phyloP scores from a whole-genome alignment of 2,113 vertebrate species.

The Microtus richardsoni region DNA sequence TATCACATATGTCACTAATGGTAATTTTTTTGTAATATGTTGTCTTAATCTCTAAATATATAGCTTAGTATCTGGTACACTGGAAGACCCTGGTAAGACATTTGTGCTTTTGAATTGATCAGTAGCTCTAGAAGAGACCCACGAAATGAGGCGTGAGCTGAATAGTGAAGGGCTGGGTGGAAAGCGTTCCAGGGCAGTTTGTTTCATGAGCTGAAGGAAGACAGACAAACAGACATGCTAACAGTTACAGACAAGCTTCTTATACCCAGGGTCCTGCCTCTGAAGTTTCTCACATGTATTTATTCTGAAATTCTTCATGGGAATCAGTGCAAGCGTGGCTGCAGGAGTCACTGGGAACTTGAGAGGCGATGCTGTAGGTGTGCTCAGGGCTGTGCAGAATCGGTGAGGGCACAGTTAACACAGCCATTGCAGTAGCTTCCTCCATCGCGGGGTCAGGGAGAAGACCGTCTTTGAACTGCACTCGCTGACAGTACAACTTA shows the following conservation, averaged over 20 bases:
- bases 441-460: neutral
- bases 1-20: neutral
- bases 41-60: neutral
- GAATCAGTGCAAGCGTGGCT: neutral
- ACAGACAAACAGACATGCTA: neutral
- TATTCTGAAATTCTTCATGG: neutral
- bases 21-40: neutral
- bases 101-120: slow-evolving; percentile 20
- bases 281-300: neutral
- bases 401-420: slow-evolving; percentile 3
- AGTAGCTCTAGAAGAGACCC: neutral
- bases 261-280: neutral
- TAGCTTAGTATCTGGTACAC: slow-evolving; percentile 3
- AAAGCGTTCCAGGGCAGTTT: neutral
- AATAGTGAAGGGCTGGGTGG: neutral
- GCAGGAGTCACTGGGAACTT: slow-evolving; percentile 9
- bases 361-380: neutral
- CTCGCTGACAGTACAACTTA: neutral
- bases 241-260: neutral
- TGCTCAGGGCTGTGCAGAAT: neutral
- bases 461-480: neutral
- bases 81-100: neutral
- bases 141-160: neutral
- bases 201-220: slow-evolving; percentile 20
- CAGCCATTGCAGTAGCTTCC: neutral